Evolutionary conservation across 2,113 vertebrate genomes (phyloP).

Genomic region (Crocuta crocuta): DNA sequence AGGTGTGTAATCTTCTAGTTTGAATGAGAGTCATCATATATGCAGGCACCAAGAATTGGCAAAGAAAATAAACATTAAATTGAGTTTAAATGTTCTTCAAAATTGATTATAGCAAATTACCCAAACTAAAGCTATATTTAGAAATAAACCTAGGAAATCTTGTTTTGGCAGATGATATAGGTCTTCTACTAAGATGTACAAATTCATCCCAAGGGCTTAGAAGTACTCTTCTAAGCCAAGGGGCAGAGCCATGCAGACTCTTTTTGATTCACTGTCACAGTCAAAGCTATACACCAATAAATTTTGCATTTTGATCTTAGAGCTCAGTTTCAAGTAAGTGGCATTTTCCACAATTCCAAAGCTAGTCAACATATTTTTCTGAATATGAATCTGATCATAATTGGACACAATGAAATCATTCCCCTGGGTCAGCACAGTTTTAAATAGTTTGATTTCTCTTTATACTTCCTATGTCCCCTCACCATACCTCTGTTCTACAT

Average conservation of each 20-base stretch:
- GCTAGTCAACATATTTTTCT: background rate
- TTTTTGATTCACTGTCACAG: constrained; percentile 19
- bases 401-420: background rate
- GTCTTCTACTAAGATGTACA: constrained; percentile 66
- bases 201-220: constrained; percentile 60
- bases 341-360: constrained; percentile 10
- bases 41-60: constrained; percentile 72
- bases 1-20: constrained; percentile 81
- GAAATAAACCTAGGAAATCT: constrained; percentile 77
- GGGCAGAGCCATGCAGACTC: background rate
- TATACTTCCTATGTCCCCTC: background rate
- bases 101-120: constrained; percentile 83
- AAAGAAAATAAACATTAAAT: constrained; percentile 83
- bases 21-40: constrained; percentile 82
- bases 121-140: constrained; percentile 81
- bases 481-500: background rate
- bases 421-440: background rate
- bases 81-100: constrained; percentile 82
- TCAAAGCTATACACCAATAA: background rate
- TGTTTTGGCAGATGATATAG: constrained; percentile 71
- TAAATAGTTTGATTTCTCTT: constrained; percentile 29
- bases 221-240: background rate
- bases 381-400: background rate
- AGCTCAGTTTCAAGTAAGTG: constrained; percentile 26
- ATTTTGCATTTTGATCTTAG: constrained; percentile 47